These are phyloP conservation scores for Chydorus sphaericus DNA, from an alignment of 2,888 invertebrate species.

Conservation along the genomic window DNA sequence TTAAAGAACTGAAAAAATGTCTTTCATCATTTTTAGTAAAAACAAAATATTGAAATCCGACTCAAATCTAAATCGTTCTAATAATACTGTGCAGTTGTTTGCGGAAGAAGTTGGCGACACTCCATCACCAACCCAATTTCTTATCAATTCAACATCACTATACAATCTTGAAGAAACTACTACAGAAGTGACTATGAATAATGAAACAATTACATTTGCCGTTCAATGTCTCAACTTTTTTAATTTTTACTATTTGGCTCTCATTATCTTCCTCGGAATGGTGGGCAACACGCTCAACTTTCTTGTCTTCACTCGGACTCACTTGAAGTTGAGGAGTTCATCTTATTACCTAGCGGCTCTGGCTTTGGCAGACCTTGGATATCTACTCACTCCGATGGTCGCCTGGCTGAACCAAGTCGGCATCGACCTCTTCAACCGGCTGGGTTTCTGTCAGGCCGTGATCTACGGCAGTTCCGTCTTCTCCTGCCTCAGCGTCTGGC, in stretches of 20 bases:
- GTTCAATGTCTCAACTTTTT: conserved; percentile 32
- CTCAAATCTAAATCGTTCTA: too few species aligned
- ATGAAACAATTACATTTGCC: conserved; percentile 18
- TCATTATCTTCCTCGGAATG: conserved; percentile 41
- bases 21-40: too few species aligned
- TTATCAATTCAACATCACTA: too few species aligned
- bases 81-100: too few species aligned
- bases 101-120: too few species aligned
- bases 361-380: conserved; percentile 43
- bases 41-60: too few species aligned
- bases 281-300: conserved; percentile 44
- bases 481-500: conserved; percentile 66
- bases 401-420: conserved; percentile 33
- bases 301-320: conserved; percentile 42
- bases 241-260: conserved; percentile 42
- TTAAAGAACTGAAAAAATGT: too few species aligned
- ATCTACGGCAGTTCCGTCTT: conserved; percentile 57
- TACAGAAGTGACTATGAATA: too few species aligned
- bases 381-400: conserved; percentile 37
- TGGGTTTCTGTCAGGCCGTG: conserved; percentile 47
- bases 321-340: conserved; percentile 43
- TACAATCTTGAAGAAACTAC: too few species aligned
- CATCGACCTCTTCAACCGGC: conserved; percentile 19
- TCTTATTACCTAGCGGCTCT: conserved; percentile 47
- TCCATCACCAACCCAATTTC: too few species aligned